phyloP scores from a whole-genome alignment of 2,113 vertebrate genomes.

The Pterophyllum scalare region DNA sequence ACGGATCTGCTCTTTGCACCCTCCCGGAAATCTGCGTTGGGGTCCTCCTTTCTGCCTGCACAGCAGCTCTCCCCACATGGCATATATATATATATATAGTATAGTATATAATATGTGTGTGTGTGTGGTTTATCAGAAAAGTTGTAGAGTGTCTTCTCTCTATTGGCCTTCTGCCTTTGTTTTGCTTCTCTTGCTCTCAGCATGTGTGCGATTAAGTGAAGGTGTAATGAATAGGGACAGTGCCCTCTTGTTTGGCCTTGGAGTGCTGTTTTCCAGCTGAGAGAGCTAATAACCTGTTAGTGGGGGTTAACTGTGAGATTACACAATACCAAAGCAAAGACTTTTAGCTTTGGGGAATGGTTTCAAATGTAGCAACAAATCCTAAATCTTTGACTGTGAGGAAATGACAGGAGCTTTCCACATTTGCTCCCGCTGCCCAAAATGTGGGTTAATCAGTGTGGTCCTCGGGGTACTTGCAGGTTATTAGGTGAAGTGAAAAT shows the following conservation, averaged over 20 bases:
- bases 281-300: conserved; percentile 57
- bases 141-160: neutral
- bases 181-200: conserved; percentile 6
- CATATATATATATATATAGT: too few relatives aligned
- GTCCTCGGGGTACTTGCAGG: neutral
- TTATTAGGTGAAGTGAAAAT: neutral
- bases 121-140: neutral
- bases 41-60: too few relatives aligned
- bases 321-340: conserved; percentile 10
- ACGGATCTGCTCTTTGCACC: too few relatives aligned
- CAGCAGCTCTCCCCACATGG: too few relatives aligned
- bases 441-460: neutral
- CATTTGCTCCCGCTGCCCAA: neutral
- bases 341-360: neutral
- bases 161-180: neutral
- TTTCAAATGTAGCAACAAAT: neutral
- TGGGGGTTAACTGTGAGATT: conserved; percentile 30
- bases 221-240: conserved; percentile 53
- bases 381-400: neutral
- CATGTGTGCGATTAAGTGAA: conserved; percentile 40
- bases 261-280: conserved; percentile 52
- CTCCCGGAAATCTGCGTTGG: too few relatives aligned
- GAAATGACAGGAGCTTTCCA: neutral
- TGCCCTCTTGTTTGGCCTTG: conserved; percentile 37
- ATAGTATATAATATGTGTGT: neutral